Base-by-base conservation (phyloP, 2,888 invertebrate species). In the Drosophila paracracens region DNA sequence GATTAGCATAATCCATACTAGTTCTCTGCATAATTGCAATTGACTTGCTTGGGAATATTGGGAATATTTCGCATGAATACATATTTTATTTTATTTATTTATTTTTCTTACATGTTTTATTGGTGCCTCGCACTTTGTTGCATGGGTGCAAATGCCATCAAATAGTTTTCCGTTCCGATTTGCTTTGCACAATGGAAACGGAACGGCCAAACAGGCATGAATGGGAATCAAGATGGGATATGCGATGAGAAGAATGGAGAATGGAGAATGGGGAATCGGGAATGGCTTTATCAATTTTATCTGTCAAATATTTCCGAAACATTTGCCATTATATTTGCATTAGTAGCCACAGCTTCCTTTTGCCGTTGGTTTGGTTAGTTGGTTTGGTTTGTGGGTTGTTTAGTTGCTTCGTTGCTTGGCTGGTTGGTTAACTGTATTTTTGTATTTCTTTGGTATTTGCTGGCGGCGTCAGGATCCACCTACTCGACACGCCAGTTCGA, bases 251-350 rank as follows among this genome's bases (percentile, higher is more conserved):
- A 21, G n/a, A 33, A 2, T 2, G 13, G 21, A 21, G n/a, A 29
- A 2, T 2, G 13, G 52, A 18, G 40, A 1, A 4, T 25, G 16
- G 38, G 16, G 46, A 57, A 36, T 54, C n/a, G 48, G 43, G 38
- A 16, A 21, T 52, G 89, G 73, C 91, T 91, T 89, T 87, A 91
- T 89, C 87, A 90, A 89, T 91, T 88, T 88, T 90, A 88, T 87
- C 85, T 88, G 89, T 79, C 80, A 83, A 90, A 83, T 89, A 90
- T 88, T 88, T 91, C 88, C 88, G 88, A 91, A 90, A 88, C 91
- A 88, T 88, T 88, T 88, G 91, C 84, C 91, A 88, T 90, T 90
- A 88, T 91, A 90, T 90, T 90, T 91, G 89, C 90, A 88, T 91
- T 91, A 89, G 88, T 89, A 70, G 90, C 82, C 88, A 85, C 72